Base-by-base conservation (phyloP, 2,113 vertebrate genomes). In the Cavia aperea region DNA sequence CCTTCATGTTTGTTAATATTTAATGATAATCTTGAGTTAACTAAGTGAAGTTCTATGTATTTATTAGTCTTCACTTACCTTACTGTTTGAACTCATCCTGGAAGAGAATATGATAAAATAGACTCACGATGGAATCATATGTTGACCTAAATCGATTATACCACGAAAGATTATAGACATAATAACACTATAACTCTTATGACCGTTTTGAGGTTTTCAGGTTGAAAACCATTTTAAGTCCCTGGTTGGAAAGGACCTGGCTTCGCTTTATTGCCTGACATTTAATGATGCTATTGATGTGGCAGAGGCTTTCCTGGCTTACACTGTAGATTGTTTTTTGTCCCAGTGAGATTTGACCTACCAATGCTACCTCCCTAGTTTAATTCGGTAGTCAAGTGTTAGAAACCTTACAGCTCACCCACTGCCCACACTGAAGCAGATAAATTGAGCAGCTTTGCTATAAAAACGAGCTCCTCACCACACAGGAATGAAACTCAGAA, bases 21-120 rank as follows among this genome's bases (percentile, higher is more conserved):
- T 96, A 83, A 95, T 95, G 73, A 65, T 91, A 93, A 93, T 91
- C 66, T 96, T 75, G 56, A 95, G 94, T 95, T 94, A 94, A 95
- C 94, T 94, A 91, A 92, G 70, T 82, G 31, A 95, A 82, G 43
- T 93, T 95, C 49, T 88, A 15, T 54, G 94, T 96, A 66, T 96
- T 93, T 12, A 54, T 81, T 70, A 49, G 51, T 94, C 86, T 63
- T 95, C 31, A 85, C 58, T 93, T 93, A 86, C 68, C 73, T 43
- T 91, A 75, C 31, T 89, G 29, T 94, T 96, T 94, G 88, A 83
- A 87, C 43, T 88, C 51, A 77, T 93, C 43, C 54, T 96, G 65
- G 58, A 85, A 92, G 65, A 88, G 56, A 91, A 81, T 78, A 60
- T 39, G 24, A 14, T 88, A 58, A 91, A 63, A 91, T 87, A 11